Conservation (phyloP, 2,888 invertebrate species). For the Thecophora atra region DNA sequence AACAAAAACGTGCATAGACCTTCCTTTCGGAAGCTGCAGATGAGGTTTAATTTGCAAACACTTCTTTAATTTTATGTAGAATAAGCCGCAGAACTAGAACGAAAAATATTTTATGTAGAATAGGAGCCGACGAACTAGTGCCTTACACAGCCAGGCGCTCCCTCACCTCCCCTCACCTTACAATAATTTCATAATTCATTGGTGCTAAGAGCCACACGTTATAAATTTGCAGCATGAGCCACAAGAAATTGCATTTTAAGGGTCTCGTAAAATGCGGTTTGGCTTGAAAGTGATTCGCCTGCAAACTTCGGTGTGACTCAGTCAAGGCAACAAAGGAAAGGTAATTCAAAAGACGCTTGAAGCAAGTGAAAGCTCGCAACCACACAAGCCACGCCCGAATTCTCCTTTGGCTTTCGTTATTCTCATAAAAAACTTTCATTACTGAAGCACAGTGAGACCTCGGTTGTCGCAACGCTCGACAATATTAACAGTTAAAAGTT, state of each 20-base stretch:
- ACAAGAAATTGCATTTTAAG: slow-evolving; percentile 16
- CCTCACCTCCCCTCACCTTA: not conserved
- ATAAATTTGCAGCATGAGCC: slow-evolving; percentile 23
- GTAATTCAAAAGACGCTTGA: slow-evolving; percentile 7
- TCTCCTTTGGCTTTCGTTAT: too few relatives aligned
- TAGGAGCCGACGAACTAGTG: too few relatives aligned
- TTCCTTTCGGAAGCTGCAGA: not conserved
- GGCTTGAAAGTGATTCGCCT: not conserved
- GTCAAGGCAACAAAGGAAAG: not conserved
- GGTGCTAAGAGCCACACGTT: slow-evolving; percentile 15
- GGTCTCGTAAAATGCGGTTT: slow-evolving; percentile 23
- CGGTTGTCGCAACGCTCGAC: too few relatives aligned
- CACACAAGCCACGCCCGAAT: not conserved
- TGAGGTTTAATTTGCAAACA: slow-evolving; percentile 20
- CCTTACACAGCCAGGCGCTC: too few relatives aligned
- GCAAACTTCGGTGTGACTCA: not conserved
- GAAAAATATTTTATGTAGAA: too few relatives aligned
- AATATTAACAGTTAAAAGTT: too few relatives aligned
- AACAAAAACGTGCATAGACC: not conserved
- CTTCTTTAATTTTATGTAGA: slow-evolving; percentile 18
- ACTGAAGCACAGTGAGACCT: too few relatives aligned
- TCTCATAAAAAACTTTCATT: too few relatives aligned
- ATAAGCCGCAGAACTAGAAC: not conserved
- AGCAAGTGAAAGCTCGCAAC: not conserved
- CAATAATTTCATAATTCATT: not conserved